A percentile compares a stretch with the other conserved stretches of the same genome.
These are phyloP conservation scores for Actenoides hombroni DNA, from an alignment of 2,113 vertebrate genomes.

Conservation along the genomic window DNA sequence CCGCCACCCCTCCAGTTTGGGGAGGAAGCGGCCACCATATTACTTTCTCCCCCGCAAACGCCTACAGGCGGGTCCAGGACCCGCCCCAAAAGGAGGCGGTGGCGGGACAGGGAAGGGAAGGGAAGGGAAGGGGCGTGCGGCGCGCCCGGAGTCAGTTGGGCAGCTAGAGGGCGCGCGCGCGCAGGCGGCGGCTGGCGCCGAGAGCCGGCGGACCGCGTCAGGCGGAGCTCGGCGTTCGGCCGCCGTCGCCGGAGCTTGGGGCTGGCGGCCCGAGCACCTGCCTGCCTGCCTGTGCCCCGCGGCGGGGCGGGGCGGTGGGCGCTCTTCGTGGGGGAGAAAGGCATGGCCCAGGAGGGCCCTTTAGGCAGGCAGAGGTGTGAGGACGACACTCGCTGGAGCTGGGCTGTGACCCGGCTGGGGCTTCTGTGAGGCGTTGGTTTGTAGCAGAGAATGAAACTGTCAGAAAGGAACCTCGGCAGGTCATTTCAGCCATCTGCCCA, in stretches of 20 bases:
- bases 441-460: too few relatives aligned
- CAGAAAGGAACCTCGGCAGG: not conserved
- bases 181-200: not conserved
- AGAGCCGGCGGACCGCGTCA: too few relatives aligned
- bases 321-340: accelerated
- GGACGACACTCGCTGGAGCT: accelerated
- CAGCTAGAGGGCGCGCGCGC: not conserved
- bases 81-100: conserved; percentile 39
- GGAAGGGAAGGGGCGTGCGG: too few relatives aligned
- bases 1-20: not conserved
- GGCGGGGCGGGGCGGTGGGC: too few relatives aligned
- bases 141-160: not conserved
- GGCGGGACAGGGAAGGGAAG: not conserved
- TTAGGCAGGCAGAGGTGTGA: too few relatives aligned
- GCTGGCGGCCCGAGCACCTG: too few relatives aligned
- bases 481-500: too few relatives aligned
- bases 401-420: too few relatives aligned
- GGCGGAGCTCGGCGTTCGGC: accelerated
- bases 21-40: conserved; percentile 47
- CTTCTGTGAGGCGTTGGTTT: too few relatives aligned
- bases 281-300: not conserved
- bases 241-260: too few relatives aligned
- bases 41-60: conserved; percentile 9
- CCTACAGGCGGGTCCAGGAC: conserved; percentile 1
- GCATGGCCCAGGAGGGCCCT: accelerated